Percentiles rank a stretch among this genome's conserved stretches.
These are phyloP conservation scores for Cotesia congregata DNA, from an alignment of 2,888 invertebrate species.

Conservation along the genomic window DNA sequence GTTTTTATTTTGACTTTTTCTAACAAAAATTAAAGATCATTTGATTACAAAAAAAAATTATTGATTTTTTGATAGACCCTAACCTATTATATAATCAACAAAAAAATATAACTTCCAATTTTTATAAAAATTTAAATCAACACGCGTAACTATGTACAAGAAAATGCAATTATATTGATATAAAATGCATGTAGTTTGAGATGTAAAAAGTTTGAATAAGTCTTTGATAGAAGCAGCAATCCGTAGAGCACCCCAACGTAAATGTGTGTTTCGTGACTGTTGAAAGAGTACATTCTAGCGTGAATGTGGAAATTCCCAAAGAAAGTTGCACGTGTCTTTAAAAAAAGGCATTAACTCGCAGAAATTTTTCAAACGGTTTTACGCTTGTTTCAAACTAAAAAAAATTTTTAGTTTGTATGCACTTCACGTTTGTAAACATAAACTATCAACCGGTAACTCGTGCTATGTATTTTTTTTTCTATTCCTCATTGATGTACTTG, in stretches of 20 bases:
- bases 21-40: too few species aligned
- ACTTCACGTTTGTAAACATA: conserved; percentile 40
- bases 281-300: conserved; percentile 25
- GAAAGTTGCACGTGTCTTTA: conserved; percentile 43
- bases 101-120: neutral
- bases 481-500: conserved; percentile 5
- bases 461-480: neutral
- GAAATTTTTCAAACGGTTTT: conserved; percentile 40
- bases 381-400: neutral
- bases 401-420: conserved; percentile 13
- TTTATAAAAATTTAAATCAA: too few species aligned
- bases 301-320: conserved; percentile 37
- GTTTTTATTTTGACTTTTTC: too few species aligned
- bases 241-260: neutral
- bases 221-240: neutral
- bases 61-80: too few species aligned
- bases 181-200: neutral
- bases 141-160: neutral
- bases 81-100: neutral
- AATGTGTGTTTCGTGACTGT: neutral
- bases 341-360: conserved; percentile 37
- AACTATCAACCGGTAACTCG: conserved; percentile 12
- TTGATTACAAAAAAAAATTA: too few species aligned
- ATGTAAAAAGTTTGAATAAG: neutral
- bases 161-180: neutral